Base-by-base conservation (phyloP, 2,888 invertebrate genomes). In the Mimumesa dahlbomi region DNA sequence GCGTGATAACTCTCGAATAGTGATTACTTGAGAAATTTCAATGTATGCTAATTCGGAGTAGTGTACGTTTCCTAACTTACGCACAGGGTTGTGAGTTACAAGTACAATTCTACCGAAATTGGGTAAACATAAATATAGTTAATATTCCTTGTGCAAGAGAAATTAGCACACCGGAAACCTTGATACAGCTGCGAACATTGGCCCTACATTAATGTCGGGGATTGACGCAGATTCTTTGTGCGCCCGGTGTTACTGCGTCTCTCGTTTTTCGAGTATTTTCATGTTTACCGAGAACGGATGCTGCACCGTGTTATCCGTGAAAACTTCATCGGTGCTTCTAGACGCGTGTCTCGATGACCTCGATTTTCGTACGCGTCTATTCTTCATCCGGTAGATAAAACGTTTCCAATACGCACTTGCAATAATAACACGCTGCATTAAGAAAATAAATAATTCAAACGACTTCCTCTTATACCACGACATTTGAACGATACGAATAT, bases 201-300 rank as follows among this genome's bases (percentile, higher is more conserved):
- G 65, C 79, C 77, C 69, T 74, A 53, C 40, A 34, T 50, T n/a
- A 72, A 75, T 43, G 49, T 50, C 67, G 45, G 50, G 18, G 46
- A 61, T 43, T 72, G 72, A 77, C 77, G 81, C 68, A 46, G 52
- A 65, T 69, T 82, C 82, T 82, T 81, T 81, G 71, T 74, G 70
- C 62, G 45, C 7, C 45, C 40, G 34, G 11, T 14, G 43, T 64
- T 57, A 59, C 62, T 81, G 72, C 81, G 81, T 70, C 78, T 79
- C 64, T 36, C 18, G 48, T 53, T 66, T 72, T 75, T 75, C 57
- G 53, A 48, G 62, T 77, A 77, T 79, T 81, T 82, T 73, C 71
- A 63, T 75, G 50, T 76, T 81, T 83, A 73, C 71, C 54, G 29
- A 65, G 68, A 82, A 77, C 18, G 31, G 36, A 13, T 42, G 18